Evolutionary conservation across 2,113 vertebrate genomes (phyloP).

Genomic region (Cyrtonyx montezumae): DNA sequence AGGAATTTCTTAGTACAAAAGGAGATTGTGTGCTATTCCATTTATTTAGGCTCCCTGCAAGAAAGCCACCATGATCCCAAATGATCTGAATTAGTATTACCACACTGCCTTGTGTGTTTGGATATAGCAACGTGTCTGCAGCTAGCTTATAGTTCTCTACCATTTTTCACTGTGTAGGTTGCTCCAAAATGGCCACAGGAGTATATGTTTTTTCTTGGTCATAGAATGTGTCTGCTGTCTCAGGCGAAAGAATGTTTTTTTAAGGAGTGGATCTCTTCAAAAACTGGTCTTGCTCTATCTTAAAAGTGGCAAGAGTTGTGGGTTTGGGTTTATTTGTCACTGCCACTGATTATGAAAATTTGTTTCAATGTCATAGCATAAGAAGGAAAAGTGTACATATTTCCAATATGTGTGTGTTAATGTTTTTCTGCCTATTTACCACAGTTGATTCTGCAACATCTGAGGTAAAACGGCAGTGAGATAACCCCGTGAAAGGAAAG

Average conservation of each 20-base stretch:
- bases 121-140: fast-evolving
- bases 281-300: background rate
- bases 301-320: background rate
- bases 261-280: background rate
- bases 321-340: background rate
- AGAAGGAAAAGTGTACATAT: background rate
- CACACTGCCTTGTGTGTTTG: background rate
- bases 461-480: background rate
- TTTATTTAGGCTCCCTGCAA: background rate
- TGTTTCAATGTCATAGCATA: background rate
- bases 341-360: background rate
- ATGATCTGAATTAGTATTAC: background rate
- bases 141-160: background rate
- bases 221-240: background rate
- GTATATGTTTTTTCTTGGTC: fast-evolving
- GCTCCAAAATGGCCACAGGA: background rate
- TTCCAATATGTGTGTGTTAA: background rate
- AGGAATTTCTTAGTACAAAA: constrained; percentile 19
- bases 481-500: background rate
- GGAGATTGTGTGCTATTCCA: constrained; percentile 1
- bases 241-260: background rate
- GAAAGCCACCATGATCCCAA: background rate
- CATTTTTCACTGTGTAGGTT: background rate
- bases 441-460: background rate
- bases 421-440: background rate